These are phyloP conservation scores for Pipa parva DNA, from an alignment of 2,113 vertebrate genomes.

Conservation along the genomic window DNA sequence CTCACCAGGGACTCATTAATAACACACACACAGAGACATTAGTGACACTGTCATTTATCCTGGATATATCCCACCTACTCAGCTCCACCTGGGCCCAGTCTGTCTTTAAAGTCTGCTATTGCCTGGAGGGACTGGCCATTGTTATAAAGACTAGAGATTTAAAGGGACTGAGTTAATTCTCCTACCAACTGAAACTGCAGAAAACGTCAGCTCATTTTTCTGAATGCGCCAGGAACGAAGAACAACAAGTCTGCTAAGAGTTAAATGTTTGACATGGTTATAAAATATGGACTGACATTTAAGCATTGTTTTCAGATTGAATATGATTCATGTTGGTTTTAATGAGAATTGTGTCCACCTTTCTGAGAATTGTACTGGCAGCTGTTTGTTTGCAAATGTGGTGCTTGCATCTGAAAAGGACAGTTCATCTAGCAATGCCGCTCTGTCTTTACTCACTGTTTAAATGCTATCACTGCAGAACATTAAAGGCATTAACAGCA, in stretches of 20 bases:
- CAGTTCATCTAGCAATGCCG: slow-evolving; percentile 8
- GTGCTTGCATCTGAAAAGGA: background rate
- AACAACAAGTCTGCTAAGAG: no score
- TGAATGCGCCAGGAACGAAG: no score
- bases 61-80: slow-evolving; percentile 45
- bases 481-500: slow-evolving; percentile 40
- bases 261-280: no score
- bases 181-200: no score
- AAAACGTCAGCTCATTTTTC: no score
- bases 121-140: background rate
- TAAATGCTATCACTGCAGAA: slow-evolving; percentile 36
- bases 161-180: background rate
- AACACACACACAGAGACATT: slow-evolving; percentile 60
- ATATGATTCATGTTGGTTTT: background rate
- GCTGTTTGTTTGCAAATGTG: slow-evolving; percentile 12
- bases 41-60: slow-evolving; percentile 58
- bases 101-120: slow-evolving; percentile 17
- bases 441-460: slow-evolving; percentile 39
- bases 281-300: background rate
- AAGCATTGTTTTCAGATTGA: background rate
- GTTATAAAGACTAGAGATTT: background rate
- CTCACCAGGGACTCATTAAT: slow-evolving; percentile 65
- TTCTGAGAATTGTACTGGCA: background rate
- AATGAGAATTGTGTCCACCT: background rate
- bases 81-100: slow-evolving; percentile 50